Base-by-base conservation (phyloP, 2,113 vertebrate species). In the Stigmatopora nigra region DNA sequence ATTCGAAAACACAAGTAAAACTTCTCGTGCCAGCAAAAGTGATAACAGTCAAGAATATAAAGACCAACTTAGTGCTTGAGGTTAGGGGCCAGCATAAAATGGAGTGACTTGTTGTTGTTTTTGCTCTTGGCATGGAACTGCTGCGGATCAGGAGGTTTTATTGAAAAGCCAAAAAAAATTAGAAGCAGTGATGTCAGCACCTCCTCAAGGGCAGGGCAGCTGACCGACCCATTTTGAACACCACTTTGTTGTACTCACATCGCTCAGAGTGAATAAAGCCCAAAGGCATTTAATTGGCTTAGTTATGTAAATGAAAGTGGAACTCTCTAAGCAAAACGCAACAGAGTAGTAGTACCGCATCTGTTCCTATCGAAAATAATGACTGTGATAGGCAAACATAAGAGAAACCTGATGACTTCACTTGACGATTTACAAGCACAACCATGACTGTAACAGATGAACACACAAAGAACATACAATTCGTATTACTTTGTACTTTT, bases 401-500 rank as follows among this genome's bases (percentile, higher is more conserved):
- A 45, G 57, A 7, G 10, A 15, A 22, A 46, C 60, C 45, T 53
- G 19, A 63, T 44, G 44, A 49, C 46, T 4, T 20, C 49, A 51
- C 35, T 49, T 68, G 55, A 64, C 20, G 68, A 46, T 78, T 75
- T 67, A 72, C 41, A 64, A 6, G 62, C 68, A 46, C 63, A 68
- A 62, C 76, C 58, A 60, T 73, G 69, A 61, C 58, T 20, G 19
- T 63, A 66, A 69, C 38, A 14, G 51, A 15, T 17, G 65, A 68
- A 20, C 59, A 45, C 15, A 7, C 55, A 38, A 31, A 2, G 38
- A 25, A 71, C 72, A 49, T 20, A 13, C 51, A 56, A 56, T 13
- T 16, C 13, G 2, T 70, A 61, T 64, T 70, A 76, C 56, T 77
- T 61, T 73, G 69, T 56, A 65, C 64, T 73, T 78, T 79, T 77